Evolutionary conservation across 2,113 vertebrate genomes (phyloP).

Genomic region (Caretta caretta): DNA sequence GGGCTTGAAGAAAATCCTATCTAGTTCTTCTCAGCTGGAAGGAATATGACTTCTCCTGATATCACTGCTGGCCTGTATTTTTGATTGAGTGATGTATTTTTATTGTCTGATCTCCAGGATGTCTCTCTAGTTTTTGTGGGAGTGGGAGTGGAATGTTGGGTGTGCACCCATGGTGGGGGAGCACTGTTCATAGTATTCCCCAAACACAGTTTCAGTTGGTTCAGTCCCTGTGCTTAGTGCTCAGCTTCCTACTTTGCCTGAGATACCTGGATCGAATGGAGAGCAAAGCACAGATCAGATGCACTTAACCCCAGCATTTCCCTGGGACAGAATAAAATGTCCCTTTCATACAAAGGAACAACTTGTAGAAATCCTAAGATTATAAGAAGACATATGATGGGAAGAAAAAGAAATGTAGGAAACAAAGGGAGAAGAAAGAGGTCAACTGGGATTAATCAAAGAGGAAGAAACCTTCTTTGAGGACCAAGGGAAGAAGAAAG

Average conservation of each 20-base stretch:
- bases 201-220: conserved; percentile 29
- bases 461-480: not conserved
- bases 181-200: not conserved
- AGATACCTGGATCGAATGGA: conserved; percentile 1
- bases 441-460: not conserved
- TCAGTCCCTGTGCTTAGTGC: conserved; percentile 13
- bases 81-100: conserved; percentile 26
- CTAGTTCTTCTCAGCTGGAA: not conserved
- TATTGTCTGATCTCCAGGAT: not conserved
- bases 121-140: not conserved
- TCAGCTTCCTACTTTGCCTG: conserved; percentile 23
- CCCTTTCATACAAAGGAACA: conserved; percentile 6
- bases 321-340: not conserved
- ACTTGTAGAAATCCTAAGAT: not conserved
- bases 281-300: conserved; percentile 6
- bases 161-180: not conserved
- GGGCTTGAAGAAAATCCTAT: not conserved
- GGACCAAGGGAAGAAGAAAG: not conserved
- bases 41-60: conserved; percentile 50
- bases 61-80: conserved; percentile 57
- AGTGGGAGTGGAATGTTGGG: not conserved
- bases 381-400: accelerated
- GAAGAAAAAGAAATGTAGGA: not conserved
- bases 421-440: not conserved
- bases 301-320: conserved; percentile 19